Percentiles rank a stretch among this genome's conserved stretches.
phyloP scores from a whole-genome alignment of 2,113 vertebrate genomes.

The Cynopterus brachyotis region DNA sequence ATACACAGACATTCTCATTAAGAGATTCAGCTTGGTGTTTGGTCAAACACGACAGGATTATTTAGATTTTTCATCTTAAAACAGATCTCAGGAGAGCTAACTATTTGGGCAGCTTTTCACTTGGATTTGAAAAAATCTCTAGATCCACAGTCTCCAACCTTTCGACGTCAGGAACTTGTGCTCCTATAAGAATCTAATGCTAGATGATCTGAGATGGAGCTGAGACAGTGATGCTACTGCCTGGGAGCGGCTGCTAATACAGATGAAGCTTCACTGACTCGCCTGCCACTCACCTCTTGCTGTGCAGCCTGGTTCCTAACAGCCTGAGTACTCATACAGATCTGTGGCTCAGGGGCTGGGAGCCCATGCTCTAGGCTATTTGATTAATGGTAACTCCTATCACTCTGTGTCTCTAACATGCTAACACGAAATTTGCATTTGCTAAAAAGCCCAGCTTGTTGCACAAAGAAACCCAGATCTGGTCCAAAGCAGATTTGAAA shows the following conservation, averaged over 20 bases:
- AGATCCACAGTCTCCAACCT: too few relatives aligned
- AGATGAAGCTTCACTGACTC: too few relatives aligned
- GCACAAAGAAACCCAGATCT: background rate
- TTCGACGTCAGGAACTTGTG: too few relatives aligned
- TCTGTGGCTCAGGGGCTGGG: too few relatives aligned
- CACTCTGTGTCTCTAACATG: background rate
- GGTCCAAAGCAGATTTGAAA: slow-evolving; percentile 2
- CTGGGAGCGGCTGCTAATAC: too few relatives aligned
- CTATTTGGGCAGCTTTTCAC: background rate
- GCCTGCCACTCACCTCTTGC: too few relatives aligned
- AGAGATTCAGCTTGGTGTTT: slow-evolving; percentile 10
- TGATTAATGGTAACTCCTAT: slow-evolving; percentile 17
- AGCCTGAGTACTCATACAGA: too few relatives aligned
- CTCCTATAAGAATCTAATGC: too few relatives aligned
- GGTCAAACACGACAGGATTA: slow-evolving; percentile 15
- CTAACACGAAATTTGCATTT: slow-evolving; percentile 26
- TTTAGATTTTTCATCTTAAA: slow-evolving; percentile 43
- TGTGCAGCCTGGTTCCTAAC: too few relatives aligned
- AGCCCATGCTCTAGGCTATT: background rate
- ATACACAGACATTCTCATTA: background rate
- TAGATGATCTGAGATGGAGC: too few relatives aligned
- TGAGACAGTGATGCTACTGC: too few relatives aligned
- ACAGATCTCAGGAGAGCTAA: background rate
- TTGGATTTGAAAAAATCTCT: background rate
- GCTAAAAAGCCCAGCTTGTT: background rate